Base-by-base conservation (phyloP, 2,113 vertebrate species). In the Epinephelus fuscoguttatus region DNA sequence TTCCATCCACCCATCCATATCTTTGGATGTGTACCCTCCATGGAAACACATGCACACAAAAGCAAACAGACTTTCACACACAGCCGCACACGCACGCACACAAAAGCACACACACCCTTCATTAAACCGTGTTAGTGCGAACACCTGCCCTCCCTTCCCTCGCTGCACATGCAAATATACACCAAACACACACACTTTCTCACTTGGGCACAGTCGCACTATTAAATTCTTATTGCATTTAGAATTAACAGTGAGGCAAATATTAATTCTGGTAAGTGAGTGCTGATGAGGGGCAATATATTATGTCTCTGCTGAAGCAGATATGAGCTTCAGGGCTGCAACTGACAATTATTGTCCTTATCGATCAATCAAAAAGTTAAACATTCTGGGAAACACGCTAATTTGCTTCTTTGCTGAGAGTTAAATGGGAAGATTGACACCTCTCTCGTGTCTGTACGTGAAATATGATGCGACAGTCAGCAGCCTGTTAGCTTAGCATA, bases 71-170 rank as follows among this genome's bases (percentile, higher is more conserved):
- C 78, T 59, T 27, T 42, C 23, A 72, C 49, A 33, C 76, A 70
- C 67, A 42, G 18, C 8, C 57, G 10, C 56, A 25, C 70, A 19
- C 62, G 25, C 83, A 61, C 70, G 42, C 79, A 37, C 33, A 86
- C 75, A 79, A 66, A 76, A 70, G 70, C 81, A 57, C 85, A 78
- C 80, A 52, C 88, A 80, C 55, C 81, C 84, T 89, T 89, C 88
- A 92, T 89, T 91, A 91, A 92, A 89, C 80, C 55, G 68, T 75
- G 86, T 90, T 87, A 90, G 87, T 70, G 66, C 74, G 73, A 94
- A 92, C 94, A 95, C 94, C 95, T 95, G 95, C 91, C 94, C 86
- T 88, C 85, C 87, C 90, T 84, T 91, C 92, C 90, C 83, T 89
- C 81, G 55, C 79, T 75, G 77, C 80, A 81, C 84, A 89, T 68